A percentile compares a stretch with the other conserved stretches of the same genome.
phyloP scores from a whole-genome alignment of 30 jellyfish, hydroid and myxozoan genomes.

The Turritopsis dohrnii region DNA sequence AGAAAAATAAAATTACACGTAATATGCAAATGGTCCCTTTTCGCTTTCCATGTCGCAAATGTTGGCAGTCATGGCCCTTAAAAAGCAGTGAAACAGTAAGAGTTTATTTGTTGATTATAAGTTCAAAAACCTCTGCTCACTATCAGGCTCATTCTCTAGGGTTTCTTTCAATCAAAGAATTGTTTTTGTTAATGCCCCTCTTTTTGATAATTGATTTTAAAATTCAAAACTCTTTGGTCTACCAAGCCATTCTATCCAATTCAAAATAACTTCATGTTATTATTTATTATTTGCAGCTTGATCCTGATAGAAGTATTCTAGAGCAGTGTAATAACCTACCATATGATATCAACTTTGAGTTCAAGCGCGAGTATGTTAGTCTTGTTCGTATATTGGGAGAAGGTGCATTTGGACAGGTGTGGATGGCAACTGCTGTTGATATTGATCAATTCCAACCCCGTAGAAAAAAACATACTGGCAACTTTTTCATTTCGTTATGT shows the following conservation, averaged over 20 bases:
- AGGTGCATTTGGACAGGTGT: background rate
- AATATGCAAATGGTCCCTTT: too few species aligned
- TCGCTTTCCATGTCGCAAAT: too few species aligned
- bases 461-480: too few species aligned
- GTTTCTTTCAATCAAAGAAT: too few species aligned
- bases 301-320: background rate
- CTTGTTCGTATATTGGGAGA: background rate
- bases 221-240: background rate
- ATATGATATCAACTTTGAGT: background rate
- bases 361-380: background rate
- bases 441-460: background rate
- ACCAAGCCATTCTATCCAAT: background rate
- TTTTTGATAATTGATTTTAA: too few species aligned
- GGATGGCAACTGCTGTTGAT: background rate
- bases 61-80: too few species aligned
- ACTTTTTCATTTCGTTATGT: background rate
- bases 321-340: background rate
- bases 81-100: too few species aligned
- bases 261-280: background rate
- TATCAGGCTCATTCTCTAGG: too few species aligned
- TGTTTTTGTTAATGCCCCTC: too few species aligned
- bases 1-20: too few species aligned
- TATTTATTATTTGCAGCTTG: background rate
- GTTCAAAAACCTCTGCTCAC: too few species aligned
- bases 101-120: too few species aligned